A percentile compares a stretch with the other conserved stretches of the same genome.
phyloP scores from a whole-genome alignment of 2,888 invertebrate species.

The Tupiocoris notatus region DNA sequence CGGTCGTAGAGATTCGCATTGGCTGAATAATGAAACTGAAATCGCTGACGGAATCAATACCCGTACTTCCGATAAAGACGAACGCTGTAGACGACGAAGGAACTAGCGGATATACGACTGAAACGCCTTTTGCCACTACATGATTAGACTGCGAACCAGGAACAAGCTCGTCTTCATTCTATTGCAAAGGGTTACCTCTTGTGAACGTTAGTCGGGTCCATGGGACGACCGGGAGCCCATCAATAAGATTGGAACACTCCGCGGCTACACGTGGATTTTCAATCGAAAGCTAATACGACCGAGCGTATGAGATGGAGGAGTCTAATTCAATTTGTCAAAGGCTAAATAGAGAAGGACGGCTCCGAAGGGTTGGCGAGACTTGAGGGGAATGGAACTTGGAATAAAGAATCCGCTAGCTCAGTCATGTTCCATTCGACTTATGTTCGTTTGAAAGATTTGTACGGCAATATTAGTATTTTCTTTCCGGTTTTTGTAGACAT shows the following conservation, averaged over 20 bases:
- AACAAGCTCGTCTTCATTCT: background rate
- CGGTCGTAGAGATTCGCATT: background rate
- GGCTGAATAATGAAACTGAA: background rate
- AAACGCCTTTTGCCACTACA: background rate
- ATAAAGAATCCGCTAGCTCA: no score
- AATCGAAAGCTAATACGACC: conserved; percentile 23
- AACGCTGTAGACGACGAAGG: no score
- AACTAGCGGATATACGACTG: background rate
- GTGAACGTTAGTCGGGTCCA: no score
- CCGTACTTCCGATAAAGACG: background rate
- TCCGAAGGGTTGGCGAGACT: no score
- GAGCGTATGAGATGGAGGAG: conserved; percentile 11
- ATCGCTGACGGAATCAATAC: no score
- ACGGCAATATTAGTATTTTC: no score
- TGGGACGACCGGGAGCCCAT: background rate
- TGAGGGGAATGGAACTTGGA: no score
- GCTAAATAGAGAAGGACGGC: conserved; percentile 10
- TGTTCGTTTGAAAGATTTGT: no score
- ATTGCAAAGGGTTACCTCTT: background rate
- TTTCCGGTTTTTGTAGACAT: no score
- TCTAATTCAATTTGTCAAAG: conserved; percentile 24
- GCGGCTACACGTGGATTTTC: background rate
- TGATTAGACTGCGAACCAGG: background rate
- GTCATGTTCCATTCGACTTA: no score
- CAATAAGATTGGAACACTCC: conserved; percentile 18